Evolutionary conservation across 2,888 invertebrate genomes (phyloP).

Genomic region (Rapana venosa): DNA sequence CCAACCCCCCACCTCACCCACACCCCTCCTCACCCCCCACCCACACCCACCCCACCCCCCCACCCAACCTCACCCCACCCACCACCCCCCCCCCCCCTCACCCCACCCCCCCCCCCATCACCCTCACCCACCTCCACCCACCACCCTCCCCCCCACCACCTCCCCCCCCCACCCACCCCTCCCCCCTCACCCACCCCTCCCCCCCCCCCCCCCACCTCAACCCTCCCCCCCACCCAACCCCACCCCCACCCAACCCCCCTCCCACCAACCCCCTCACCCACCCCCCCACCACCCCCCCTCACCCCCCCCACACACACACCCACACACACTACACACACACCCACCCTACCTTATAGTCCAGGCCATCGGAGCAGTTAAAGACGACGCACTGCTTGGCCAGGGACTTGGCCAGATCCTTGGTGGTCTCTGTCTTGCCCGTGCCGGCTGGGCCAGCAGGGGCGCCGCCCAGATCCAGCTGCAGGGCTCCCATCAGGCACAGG

Average conservation of each 20-base stretch:
- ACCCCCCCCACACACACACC: neutral
- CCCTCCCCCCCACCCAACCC: too few species aligned
- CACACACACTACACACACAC: neutral
- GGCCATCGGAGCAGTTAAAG: conserved; percentile 93
- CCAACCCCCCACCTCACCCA: too few species aligned
- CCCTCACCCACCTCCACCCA: neutral
- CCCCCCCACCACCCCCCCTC: too few species aligned
- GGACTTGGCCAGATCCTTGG: conserved; percentile 92
- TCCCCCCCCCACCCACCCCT: too few species aligned
- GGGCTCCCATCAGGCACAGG: conserved; percentile 92
- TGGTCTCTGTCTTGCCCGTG: conserved; percentile 94
- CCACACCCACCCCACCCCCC: too few species aligned
- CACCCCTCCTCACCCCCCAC: too few species aligned
- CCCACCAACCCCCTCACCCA: too few species aligned
- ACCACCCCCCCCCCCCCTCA: too few species aligned
- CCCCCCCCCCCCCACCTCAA: too few species aligned
- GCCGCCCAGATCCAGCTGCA: conserved; percentile 90
- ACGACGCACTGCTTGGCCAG: conserved; percentile 93
- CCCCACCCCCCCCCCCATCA: neutral
- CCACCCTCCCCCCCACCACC: neutral
- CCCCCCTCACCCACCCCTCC: too few species aligned
- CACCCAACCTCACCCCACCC: too few species aligned
- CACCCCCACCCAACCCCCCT: too few species aligned
- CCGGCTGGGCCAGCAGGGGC: conserved; percentile 92
- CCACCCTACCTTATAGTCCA: conserved; percentile 80